phyloP scores from a whole-genome alignment of 2,113 vertebrate genomes.

The Gambusia holbrooki region DNA sequence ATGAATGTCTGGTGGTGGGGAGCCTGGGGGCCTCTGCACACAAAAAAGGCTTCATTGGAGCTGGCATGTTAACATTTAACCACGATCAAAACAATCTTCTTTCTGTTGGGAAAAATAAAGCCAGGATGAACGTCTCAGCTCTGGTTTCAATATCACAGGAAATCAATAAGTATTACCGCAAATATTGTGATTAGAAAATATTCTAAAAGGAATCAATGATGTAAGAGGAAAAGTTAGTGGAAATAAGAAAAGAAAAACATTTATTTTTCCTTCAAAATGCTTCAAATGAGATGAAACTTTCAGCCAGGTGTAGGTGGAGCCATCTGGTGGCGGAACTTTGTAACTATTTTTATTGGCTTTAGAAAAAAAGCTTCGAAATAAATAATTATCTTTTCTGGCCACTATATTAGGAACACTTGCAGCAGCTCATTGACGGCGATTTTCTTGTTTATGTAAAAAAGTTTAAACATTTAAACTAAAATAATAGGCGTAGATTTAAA shows the following conservation, averaged over 20 bases:
- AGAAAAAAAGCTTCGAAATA: neutral
- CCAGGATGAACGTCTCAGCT: neutral
- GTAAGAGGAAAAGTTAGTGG: neutral
- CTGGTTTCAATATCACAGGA: neutral
- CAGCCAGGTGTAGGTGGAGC: slow-evolving; percentile 29
- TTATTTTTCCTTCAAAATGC: neutral
- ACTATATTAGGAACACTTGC: neutral
- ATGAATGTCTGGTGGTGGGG: slow-evolving; percentile 52
- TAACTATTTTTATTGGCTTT: slow-evolving; percentile 3
- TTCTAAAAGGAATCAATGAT: neutral
- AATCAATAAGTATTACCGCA: neutral
- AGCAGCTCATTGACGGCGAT: neutral
- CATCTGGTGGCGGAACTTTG: slow-evolving; percentile 52
- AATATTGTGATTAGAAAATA: neutral
- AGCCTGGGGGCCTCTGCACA: slow-evolving; percentile 48
- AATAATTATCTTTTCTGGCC: neutral
- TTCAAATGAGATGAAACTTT: neutral
- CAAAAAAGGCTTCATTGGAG: slow-evolving; percentile 36
- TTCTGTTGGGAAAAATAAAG: slow-evolving; percentile 15
- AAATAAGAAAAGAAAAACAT: neutral
- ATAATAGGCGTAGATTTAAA: too few relatives aligned
- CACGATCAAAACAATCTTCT: slow-evolving; percentile 23
- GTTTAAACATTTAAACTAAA: too few relatives aligned
- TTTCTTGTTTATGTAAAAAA: too few relatives aligned
- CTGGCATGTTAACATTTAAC: slow-evolving; percentile 43